phyloP scores from a whole-genome alignment of 2,888 invertebrate species.

The Kryphioiulus occultus region DNA sequence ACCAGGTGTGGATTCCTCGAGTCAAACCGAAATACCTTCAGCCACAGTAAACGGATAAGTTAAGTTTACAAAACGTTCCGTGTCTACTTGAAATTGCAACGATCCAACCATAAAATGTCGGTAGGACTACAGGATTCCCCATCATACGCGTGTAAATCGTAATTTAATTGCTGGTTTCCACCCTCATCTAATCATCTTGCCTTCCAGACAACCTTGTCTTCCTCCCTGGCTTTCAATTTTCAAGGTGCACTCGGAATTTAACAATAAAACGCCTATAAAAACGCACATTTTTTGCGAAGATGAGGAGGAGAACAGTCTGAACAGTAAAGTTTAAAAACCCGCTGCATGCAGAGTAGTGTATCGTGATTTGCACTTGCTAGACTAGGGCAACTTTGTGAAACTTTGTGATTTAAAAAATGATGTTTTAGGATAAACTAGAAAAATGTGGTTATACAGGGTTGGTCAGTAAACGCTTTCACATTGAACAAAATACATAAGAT shows the following conservation, averaged over 20 bases:
- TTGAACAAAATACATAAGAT: too few relatives aligned
- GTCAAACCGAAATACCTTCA: background rate
- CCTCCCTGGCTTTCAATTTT: slow-evolving; percentile 5
- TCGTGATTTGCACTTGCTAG: background rate
- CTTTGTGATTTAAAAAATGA: background rate
- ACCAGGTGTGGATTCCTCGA: background rate
- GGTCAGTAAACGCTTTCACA: background rate
- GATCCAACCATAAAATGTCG: background rate
- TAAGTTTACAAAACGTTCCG: background rate
- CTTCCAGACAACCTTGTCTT: background rate
- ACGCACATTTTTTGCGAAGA: background rate
- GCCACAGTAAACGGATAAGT: background rate
- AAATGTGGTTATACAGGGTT: background rate
- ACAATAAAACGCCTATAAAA: background rate
- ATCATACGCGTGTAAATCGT: background rate
- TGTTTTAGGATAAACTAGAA: background rate
- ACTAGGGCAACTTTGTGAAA: background rate
- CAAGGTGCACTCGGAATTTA: background rate
- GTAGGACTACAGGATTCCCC: background rate
- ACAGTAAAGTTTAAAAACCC: background rate
- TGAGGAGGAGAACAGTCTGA: too few relatives aligned
- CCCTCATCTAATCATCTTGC: background rate
- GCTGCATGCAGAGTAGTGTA: background rate
- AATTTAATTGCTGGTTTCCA: background rate
- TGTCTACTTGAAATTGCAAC: background rate